Conservation (phyloP, 2,797 vertebrate genomes). For the Tragopan temminckii region DNA sequence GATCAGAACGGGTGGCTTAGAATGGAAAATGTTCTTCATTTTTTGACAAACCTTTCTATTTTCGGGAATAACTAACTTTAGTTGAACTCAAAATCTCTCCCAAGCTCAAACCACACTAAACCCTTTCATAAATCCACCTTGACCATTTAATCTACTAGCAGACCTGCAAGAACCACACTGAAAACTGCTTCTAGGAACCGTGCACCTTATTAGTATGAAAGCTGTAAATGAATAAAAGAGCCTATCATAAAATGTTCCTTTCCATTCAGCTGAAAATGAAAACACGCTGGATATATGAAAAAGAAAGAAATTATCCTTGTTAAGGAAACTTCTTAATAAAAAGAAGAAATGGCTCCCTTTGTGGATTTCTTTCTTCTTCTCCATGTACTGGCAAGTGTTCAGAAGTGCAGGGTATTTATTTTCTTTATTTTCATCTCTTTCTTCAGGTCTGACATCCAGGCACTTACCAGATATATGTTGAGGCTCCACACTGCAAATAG, state of each 20-base stretch:
- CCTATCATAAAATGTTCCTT: constrained; percentile 10
- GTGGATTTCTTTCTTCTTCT: constrained; percentile 14
- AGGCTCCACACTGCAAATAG: not conserved
- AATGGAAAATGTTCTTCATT: not conserved
- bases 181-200: constrained; percentile 12
- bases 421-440: constrained; percentile 46
- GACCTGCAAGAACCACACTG: not conserved
- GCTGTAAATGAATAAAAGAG: not conserved
- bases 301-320: not conserved
- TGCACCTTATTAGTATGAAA: constrained; percentile 27
- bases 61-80: constrained; percentile 28
- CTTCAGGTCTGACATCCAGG: not conserved
- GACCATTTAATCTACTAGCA: constrained; percentile 7
- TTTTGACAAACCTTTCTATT: not conserved
- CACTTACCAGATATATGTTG: not conserved
- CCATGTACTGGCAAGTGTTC: not conserved
- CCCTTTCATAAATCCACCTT: constrained; percentile 35
- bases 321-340: not conserved
- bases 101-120: constrained; percentile 32
- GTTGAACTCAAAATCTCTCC: not conserved
- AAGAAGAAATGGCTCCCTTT: not conserved
- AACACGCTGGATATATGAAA: constrained; percentile 1
- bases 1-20: not conserved
- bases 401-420: constrained; percentile 2
- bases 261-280: constrained; percentile 29